Evolutionary conservation across 2,797 vertebrate species (phyloP).

Genomic region (Sparus aurata): DNA sequence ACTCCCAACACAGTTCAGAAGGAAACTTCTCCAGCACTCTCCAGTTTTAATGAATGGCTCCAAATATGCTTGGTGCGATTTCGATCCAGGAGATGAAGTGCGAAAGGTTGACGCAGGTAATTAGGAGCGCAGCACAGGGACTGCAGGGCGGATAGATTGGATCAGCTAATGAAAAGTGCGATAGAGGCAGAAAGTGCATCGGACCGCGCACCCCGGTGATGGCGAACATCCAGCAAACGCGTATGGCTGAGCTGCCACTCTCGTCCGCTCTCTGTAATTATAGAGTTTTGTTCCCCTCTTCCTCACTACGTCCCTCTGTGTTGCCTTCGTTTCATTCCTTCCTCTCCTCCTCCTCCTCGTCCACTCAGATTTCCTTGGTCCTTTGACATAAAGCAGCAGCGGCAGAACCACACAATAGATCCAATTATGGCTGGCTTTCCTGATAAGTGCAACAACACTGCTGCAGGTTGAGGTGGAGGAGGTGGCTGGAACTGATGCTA

Average conservation of each 20-base stretch:
- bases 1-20: background rate
- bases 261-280: conserved; percentile 46
- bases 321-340: conserved; percentile 17
- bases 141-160: conserved; percentile 8
- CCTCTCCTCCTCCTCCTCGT: conserved; percentile 1
- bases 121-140: conserved; percentile 11
- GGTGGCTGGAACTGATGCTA: conserved; percentile 56
- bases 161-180: conserved; percentile 33
- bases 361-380: conserved; percentile 34
- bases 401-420: conserved; percentile 45
- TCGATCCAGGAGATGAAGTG: background rate
- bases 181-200: conserved; percentile 10
- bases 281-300: conserved; percentile 31
- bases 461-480: conserved; percentile 60
- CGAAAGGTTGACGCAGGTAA: conserved; percentile 8
- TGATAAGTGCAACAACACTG: conserved; percentile 56
- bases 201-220: conserved; percentile 12
- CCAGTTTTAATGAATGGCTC: background rate
- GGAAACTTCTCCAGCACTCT: background rate
- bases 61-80: background rate
- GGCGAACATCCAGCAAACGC: conserved; percentile 35
- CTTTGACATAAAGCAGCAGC: conserved; percentile 42
- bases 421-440: conserved; percentile 64
- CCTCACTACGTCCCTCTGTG: background rate
- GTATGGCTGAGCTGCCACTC: conserved; percentile 36